Evolutionary conservation across 2,113 vertebrate genomes (phyloP).

Genomic region (Lethenteron reissneri): DNA sequence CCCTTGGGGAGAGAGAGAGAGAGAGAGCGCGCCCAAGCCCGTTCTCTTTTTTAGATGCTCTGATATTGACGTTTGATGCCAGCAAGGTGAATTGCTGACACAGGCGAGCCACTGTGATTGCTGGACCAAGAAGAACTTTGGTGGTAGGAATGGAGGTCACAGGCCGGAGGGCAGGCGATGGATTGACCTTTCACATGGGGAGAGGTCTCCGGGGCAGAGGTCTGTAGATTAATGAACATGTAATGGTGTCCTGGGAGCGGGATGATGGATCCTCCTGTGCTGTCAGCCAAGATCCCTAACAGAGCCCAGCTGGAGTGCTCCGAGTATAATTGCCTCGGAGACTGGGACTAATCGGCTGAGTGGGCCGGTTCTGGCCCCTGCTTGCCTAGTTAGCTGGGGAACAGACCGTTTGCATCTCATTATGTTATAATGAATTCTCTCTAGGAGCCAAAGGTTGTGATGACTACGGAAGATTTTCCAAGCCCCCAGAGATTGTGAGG

Average conservation of each 20-base stretch:
- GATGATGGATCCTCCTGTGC: conserved; percentile 5
- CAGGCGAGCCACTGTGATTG: no score
- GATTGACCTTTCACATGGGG: conserved; percentile 1
- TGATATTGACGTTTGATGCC: no score
- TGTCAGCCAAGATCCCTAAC: not conserved
- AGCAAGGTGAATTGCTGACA: no score
- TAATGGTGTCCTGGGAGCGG: conserved; percentile 6
- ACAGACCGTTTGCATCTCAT: not conserved
- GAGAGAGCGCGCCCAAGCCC: no score
- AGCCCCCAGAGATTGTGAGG: not conserved
- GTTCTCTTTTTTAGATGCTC: no score
- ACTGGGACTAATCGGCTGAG: conserved; percentile 5
- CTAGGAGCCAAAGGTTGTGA: not conserved
- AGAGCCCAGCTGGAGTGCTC: not conserved
- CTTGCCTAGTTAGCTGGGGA: conserved; percentile 3
- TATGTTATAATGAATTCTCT: conserved; percentile 4
- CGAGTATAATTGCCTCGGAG: conserved; percentile 5
- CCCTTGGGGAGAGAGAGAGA: no score
- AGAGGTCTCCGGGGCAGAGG: conserved; percentile 1
- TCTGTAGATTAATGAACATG: conserved; percentile 4
- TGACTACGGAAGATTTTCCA: not conserved
- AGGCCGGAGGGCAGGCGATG: not conserved
- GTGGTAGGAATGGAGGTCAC: no score
- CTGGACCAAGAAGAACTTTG: no score
- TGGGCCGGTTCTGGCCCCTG: not conserved